Evolutionary conservation across 2,888 invertebrate species (phyloP), one percentile per base, ranked within the genome.

Genomic region (Oeneis ivallda): DNA sequence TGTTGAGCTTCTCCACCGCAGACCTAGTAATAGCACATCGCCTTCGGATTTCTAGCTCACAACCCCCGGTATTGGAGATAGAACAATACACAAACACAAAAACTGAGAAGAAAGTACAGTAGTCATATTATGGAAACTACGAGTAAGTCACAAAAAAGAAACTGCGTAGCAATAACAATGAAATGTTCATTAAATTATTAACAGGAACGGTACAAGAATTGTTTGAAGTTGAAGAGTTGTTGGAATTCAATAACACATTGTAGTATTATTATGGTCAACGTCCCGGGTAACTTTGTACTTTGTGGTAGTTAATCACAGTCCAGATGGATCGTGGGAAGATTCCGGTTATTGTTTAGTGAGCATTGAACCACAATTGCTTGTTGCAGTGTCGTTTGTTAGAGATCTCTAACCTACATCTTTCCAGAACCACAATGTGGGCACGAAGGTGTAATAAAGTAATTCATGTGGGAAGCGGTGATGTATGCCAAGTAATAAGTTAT

Each of bases 271-370:
- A 64, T 62, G 64, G 53, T 68, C 59, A 66, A 63, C 50, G 62
- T 67, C 62, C 64, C 69, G 37, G 11, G 47, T 66, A 57, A 45
- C 56, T 71, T 69, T 70, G 64, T 69, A 69, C 69, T 70, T 71
- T 71, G 75, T 68, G 34, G 34, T 68, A 74, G 71, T 76, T 79
- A 79, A 79, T 77, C 74, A 71, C 70, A 68, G 74, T 74, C 72
- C 72, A 71, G 73, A 73, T 70, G 69, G 62, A 71, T 66, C 84
- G 84, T 86, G 85, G 79, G 82, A 86, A 81, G 74, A 75, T 75
- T 70, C 71, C 73, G 71, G 75, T 79, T 75, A 81, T 82, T 80
- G 79, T 83, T 78, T 73, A 75, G 74, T 79, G 74, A 67, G 62
- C 70, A 67, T 69, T 57, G 67, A 62, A 70, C 65, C 57, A 50